Base-by-base conservation (phyloP, 2,113 vertebrate species). In the Sarotherodon lohbergeri region DNA sequence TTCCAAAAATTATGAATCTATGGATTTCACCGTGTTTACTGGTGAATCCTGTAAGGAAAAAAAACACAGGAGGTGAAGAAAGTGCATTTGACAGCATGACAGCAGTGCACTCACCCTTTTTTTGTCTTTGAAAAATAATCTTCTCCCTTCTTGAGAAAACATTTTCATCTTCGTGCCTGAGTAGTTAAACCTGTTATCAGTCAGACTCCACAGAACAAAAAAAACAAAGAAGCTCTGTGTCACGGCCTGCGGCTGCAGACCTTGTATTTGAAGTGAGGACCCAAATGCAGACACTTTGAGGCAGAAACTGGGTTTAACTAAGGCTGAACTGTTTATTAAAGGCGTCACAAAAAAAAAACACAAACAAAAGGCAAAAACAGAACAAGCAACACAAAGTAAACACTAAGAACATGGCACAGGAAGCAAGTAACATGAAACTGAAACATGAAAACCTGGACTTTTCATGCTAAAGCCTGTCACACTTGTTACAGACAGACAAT, bases 321-420 rank as follows among this genome's bases (percentile, higher is more conserved):
- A 4, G 54, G 22, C 11, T 24, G 22, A 3, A 56, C 55, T 7
- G 22, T 56, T 56, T 27, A 0, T 56, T 56, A 0, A 59, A 16
- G 56, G 56, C 0, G 2, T 3, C 56, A 16, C 1, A 16, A 13
- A 59, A 7, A 57, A 57, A 57, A 57, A 14, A 2, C 34, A 36
- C 34, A 36, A 36, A 16, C 13, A 59, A 17, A 59, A 32, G 7
- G 27, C 56, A 32, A 59, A 57, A 59, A 32, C 7, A 32, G 0
- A 59, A 29, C 0, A 32, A 59, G 56, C 56, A 59, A 59, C 56
- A 59, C 56, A 0, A 59, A 29, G 0, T 59, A 29, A 59, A 59
- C 27, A 16, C 56, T 29, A 5, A 16, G 13, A 57, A 57, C 24
- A 2, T 29, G 24, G 24, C 56, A 16, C 24, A 29, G 24, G 56